Evolutionary conservation across 2,888 invertebrate genomes (phyloP), one percentile per base, ranked within the genome.

Genomic region (Chloroclystis v-ata): DNA sequence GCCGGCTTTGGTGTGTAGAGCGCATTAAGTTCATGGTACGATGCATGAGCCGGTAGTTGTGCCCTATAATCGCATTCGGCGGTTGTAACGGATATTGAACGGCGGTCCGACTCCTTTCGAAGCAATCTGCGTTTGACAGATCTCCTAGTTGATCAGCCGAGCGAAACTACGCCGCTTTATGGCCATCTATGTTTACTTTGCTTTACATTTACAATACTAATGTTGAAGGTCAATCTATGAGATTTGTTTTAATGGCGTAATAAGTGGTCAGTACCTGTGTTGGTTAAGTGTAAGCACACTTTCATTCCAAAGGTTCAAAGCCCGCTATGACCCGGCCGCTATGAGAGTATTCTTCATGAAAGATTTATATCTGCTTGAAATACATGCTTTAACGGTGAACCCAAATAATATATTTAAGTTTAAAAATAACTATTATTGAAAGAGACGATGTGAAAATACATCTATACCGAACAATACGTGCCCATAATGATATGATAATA

Each of bases 401-500:
- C n/a, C n/a, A 20, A 20, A 20, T 20, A 20, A 20, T 5, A 20
- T 20, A 20, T 20, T 20, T 20, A 20, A 20, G 5, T 20, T 20
- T 20, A 20, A 20, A 20, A 20, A 20, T 20, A 4, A 4, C 12
- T 25, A 47, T 32, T 20, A 40, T 12, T 29, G 5, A 9, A 24
- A 25, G 42, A 46, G 35, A 46, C 28, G 41, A 38, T 47, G 43
- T 47, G 47, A 43, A 50, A 52, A 20, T 26, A 2, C 20, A 20
- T 20, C 20, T 5, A 20, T 20, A 20, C 20, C 20, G 3, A 20
- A 20, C 20, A 20, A 20, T 20, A 20, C 56, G 62, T 56, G 59
- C 59, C 67, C 57, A 66, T 76, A 77, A 81, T 75, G 72, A 76
- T 85, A 83, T 83, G 82, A 82, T 83, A 85, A 85, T 84, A 78